Evolutionary conservation across 2,113 vertebrate genomes (phyloP), one percentile per base, ranked within the genome.

Genomic region (Ramphastos sulfuratus): DNA sequence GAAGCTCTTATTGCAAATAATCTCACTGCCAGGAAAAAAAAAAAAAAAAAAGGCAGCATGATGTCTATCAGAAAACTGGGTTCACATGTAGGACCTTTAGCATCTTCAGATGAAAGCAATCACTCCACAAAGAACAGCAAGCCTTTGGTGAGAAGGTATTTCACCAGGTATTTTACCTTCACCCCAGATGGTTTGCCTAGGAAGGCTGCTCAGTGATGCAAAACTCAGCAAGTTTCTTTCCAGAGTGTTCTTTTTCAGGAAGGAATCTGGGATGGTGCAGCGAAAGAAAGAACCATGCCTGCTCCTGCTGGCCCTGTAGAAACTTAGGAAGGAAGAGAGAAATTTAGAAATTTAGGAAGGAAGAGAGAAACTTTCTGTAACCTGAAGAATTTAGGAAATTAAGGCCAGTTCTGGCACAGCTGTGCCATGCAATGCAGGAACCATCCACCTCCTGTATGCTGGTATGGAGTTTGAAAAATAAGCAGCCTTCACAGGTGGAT

Each of bases 401-500:
- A 42, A 87, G 48, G 74, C 14, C 64, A 19, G 18, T 35, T 82
- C 63, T 92, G 92, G 81, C 74, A 37, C 15, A 19, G 81, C 56
- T 80, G 3, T 93, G 79, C 84, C 46, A 10, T 0, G 2, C 56
- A 56, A 42, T 91, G 56, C 89, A 87, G 92, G 89, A 96, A 94
- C 39, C 42, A 64, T 71, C 79, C 46, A 48, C 76, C 64, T 87
- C 82, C 85, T 21, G 65, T 28, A 64, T 44, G 71, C 13, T n/a
- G 72, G 35, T 48, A 30, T 74, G 72, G 35, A 91, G 83, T 35
- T 82, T 84, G 23, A 92, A 94, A 96, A 94, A 94, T 93, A 96
- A 96, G 84, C 89, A 89, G 52, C 88, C 25, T 61, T 87, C 87
- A 84, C 89, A 87, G 91, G 81, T 92, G 94, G 87, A 52, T 94